Percentiles rank a stretch among this genome's conserved stretches.
Conservation (phyloP, 37 sponge, comb jelly and placozoan species). For the Beroe forskalii region DNA sequence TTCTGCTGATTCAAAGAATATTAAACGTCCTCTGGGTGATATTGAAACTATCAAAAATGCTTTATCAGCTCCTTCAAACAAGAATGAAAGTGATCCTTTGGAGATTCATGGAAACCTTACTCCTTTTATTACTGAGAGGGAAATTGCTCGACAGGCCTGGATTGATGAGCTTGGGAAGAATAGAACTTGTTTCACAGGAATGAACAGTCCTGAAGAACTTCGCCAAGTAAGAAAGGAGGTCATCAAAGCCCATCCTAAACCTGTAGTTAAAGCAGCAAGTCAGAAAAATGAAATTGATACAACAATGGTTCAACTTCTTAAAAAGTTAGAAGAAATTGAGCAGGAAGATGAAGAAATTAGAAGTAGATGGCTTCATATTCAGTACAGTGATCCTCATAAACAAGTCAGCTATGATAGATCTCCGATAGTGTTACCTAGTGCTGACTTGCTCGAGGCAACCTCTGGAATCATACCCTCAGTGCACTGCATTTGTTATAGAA, state of each 20-base stretch:
- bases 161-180: conserved; percentile 17
- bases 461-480: not conserved
- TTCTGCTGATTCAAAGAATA: not conserved
- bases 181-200: not conserved
- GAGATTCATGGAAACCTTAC: conserved; percentile 34
- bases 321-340: conserved; percentile 20
- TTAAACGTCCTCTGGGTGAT: not conserved
- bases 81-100: not conserved
- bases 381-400: not conserved
- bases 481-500: not conserved
- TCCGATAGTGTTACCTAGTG: not conserved
- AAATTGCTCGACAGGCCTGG: conserved; percentile 39
- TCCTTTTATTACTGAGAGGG: conserved; percentile 45
- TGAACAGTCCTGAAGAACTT: not conserved
- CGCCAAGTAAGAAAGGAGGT: not conserved
- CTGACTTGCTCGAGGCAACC: not conserved
- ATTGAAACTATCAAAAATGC: not conserved
- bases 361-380: conserved; percentile 47
- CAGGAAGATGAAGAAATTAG: conserved; percentile 50
- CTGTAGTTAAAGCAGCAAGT: not conserved
- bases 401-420: not conserved
- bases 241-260: not conserved
- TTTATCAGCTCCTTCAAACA: not conserved
- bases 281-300: not conserved
- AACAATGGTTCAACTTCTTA: conserved; percentile 36